Evolutionary conservation across 2,113 vertebrate genomes (phyloP).

Genomic region (Solea solea): DNA sequence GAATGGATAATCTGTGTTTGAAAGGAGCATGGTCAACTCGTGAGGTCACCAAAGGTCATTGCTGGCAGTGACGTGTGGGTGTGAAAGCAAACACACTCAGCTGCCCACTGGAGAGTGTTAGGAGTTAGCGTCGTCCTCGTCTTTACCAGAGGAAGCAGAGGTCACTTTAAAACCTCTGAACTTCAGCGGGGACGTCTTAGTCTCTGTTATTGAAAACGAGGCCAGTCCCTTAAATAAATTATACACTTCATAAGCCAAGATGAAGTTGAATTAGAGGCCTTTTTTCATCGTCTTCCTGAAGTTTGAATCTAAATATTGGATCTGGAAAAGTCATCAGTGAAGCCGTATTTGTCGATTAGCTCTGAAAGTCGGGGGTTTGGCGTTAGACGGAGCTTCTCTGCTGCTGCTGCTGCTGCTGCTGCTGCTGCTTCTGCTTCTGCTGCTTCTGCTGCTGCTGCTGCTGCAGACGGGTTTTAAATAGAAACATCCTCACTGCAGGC

Average conservation of each 20-base stretch:
- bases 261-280: constrained; percentile 24
- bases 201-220: neutral
- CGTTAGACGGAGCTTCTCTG: constrained; percentile 1
- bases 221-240: constrained; percentile 37
- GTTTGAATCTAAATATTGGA: constrained; percentile 26
- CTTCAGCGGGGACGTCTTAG: constrained; percentile 19
- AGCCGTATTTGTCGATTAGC: constrained; percentile 11
- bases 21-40: neutral
- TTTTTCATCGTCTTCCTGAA: constrained; percentile 11
- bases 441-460: constrained; percentile 8
- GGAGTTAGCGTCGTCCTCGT: neutral
- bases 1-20: neutral
- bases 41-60: constrained; percentile 13
- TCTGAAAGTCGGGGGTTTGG: constrained; percentile 1
- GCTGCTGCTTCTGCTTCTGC: no score
- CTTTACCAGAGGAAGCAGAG: constrained; percentile 2
- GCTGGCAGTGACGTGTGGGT: neutral
- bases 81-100: constrained; percentile 18
- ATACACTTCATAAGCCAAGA: constrained; percentile 42
- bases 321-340: constrained; percentile 42
- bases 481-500: constrained; percentile 19
- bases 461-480: neutral
- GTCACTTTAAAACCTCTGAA: constrained; percentile 33
- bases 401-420: no score
- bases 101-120: constrained; percentile 14